Evolutionary conservation across 2,113 vertebrate species (phyloP), one percentile per base, ranked within the genome.

Genomic region (Sinocyclocheilus rhinocerous): DNA sequence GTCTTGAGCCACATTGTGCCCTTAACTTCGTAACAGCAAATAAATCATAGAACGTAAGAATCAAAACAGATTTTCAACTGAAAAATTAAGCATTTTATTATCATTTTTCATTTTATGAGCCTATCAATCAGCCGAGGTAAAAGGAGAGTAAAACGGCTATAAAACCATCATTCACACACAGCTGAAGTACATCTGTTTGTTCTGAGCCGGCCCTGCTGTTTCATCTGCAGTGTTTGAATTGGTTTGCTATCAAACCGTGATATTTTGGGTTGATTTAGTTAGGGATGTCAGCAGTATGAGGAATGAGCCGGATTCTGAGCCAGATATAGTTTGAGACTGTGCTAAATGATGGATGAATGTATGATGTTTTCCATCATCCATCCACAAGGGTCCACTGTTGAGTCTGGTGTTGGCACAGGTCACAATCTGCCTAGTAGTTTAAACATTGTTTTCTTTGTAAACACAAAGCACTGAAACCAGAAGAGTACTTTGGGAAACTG

Each of bases 71-170:
- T 55, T 77, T 55, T 50, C 0, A 33, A 77, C 45, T 77, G 75
- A 77, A n/a, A 77, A 76, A 24, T 76, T 22, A 15, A 76, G 45
- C 45, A 48, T 76, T 76, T 76, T 76, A 76, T 50, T 42, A 45
- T 76, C 26, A 39, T 65, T 81, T 81, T 81, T 81, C 22, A 10
- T 45, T 81, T 81, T 81, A 81, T 81, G 22, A 81, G 24, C 59
- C 79, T 26, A 48, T 87, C 84, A 90, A 86, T 91, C 90, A 91
- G 90, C 85, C 87, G 89, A 93, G 90, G 91, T 92, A 90, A 89
- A 78, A 55, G 26, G 4, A 75, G 39, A 75, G 72, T 48, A 24
- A 33, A 29, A 48, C n/a, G 1, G 16, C 65, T 79, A 55, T 85
- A 52, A 78, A 79, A 18, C 22, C 9, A 45, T 29, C 33, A 80